A percentile compares a stretch with the other conserved stretches of the same genome.
phyloP scores from a whole-genome alignment of 2,888 invertebrate genomes.

The Conops quadrifasciatus region DNA sequence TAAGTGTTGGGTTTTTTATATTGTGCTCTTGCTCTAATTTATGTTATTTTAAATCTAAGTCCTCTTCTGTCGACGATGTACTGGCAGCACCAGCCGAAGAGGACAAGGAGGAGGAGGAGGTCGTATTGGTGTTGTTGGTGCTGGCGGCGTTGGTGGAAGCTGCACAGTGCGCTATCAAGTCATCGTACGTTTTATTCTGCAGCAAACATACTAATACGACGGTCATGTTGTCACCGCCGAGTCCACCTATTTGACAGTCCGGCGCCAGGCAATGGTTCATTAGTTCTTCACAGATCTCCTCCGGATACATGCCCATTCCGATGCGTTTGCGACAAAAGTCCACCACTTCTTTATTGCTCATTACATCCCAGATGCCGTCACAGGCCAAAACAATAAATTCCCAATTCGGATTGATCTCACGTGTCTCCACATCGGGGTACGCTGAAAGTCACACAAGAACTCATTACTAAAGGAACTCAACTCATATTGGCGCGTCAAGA shows the following conservation, averaged over 20 bases:
- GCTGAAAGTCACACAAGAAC: conserved; percentile 69
- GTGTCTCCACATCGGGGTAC: conserved; percentile 88
- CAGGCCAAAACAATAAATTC: conserved; percentile 97
- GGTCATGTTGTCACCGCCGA: conserved; percentile 99
- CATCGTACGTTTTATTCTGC: conserved; percentile 62
- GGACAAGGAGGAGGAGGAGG: too few species aligned
- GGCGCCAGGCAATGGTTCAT: conserved; percentile 96
- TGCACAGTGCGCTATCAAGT: conserved; percentile 60
- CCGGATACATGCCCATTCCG: conserved; percentile 84
- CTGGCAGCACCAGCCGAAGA: conserved; percentile 33
- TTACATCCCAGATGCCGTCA: conserved; percentile 99
- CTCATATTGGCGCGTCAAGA: too few species aligned
- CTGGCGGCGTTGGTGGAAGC: conserved; percentile 14
- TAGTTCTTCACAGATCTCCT: conserved; percentile 94
- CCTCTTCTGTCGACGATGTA: conserved; percentile 39
- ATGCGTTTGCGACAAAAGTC: conserved; percentile 88
- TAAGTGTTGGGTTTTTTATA: conserved; percentile 32
- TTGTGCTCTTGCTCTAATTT: conserved; percentile 35
- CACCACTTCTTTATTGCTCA: conserved; percentile 93
- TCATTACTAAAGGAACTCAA: too few species aligned
- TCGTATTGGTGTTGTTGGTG: too few species aligned
- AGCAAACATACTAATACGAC: conserved; percentile 85
- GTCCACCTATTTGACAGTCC: conserved; percentile 94
- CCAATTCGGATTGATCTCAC: conserved; percentile 85
- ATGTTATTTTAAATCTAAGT: conserved; percentile 45